These are phyloP conservation scores for Leptodactylus fallax DNA, from an alignment of 2,797 vertebrate species.

Conservation along the genomic window DNA sequence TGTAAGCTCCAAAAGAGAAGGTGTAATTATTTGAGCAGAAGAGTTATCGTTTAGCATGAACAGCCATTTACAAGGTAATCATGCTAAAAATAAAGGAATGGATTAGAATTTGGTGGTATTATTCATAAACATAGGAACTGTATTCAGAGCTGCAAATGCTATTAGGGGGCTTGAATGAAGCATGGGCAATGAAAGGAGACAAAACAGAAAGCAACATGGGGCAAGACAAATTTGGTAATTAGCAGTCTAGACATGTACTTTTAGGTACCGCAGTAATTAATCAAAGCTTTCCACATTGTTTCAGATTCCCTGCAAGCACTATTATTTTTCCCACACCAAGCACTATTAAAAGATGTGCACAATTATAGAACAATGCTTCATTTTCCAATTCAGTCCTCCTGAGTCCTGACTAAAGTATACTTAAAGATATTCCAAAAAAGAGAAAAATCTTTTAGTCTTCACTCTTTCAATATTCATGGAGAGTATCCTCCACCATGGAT, in stretches of 20 bases:
- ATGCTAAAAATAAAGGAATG: neutral
- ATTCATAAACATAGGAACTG: slow-evolving; percentile 66
- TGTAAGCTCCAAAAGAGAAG: slow-evolving; percentile 43
- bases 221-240: slow-evolving; percentile 49
- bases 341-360: slow-evolving; percentile 44
- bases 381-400: slow-evolving; percentile 30
- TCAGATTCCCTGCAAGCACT: slow-evolving; percentile 50
- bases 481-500: no score
- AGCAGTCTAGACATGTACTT: slow-evolving; percentile 63
- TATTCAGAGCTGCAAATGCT: slow-evolving; percentile 66
- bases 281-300: slow-evolving; percentile 52
- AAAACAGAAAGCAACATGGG: slow-evolving; percentile 64
- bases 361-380: slow-evolving; percentile 45
- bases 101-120: slow-evolving; percentile 15
- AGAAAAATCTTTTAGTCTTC: no score
- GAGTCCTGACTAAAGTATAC: slow-evolving; percentile 29
- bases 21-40: neutral
- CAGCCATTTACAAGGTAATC: slow-evolving; percentile 31
- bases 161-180: slow-evolving; percentile 66
- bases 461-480: no score
- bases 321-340: slow-evolving; percentile 55
- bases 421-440: neutral
- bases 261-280: slow-evolving; percentile 60
- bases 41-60: slow-evolving; percentile 13
- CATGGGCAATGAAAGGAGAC: slow-evolving; percentile 63